These are phyloP conservation scores for Nyctibius grandis DNA, from an alignment of 2,797 vertebrate genomes.

Conservation along the genomic window DNA sequence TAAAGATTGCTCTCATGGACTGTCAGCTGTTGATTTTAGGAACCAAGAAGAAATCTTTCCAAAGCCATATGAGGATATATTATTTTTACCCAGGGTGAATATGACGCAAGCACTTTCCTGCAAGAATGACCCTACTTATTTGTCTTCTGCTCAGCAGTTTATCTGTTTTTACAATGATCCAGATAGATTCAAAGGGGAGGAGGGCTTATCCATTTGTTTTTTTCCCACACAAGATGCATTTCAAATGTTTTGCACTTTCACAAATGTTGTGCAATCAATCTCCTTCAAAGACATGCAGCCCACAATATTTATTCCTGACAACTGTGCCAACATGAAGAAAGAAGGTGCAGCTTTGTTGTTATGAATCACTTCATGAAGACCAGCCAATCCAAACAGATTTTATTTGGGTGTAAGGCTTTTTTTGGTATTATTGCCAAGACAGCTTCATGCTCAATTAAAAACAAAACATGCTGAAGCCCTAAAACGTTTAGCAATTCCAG, in stretches of 20 bases:
- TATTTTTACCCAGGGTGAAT: constrained; percentile 2
- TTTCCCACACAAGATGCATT: constrained; percentile 1
- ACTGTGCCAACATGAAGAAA: background rate
- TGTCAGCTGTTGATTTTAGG: background rate
- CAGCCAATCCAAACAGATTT: constrained; percentile 58
- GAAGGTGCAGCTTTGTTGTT: constrained; percentile 56
- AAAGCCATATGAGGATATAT: background rate
- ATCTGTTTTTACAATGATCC: background rate
- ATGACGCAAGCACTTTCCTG: background rate
- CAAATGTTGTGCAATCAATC: background rate
- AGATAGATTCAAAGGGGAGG: background rate
- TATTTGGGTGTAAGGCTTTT: constrained; percentile 39
- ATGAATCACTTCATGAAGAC: constrained; percentile 31
- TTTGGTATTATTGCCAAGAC: constrained; percentile 30
- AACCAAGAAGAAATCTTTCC: background rate
- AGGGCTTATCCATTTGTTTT: background rate
- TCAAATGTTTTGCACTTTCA: background rate
- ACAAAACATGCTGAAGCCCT: constrained; percentile 25
- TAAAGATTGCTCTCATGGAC: background rate
- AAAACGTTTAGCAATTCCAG: constrained; percentile 40
- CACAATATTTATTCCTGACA: background rate
- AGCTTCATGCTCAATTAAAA: constrained; percentile 52
- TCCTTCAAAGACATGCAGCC: background rate
- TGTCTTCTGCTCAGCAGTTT: constrained; percentile 25
- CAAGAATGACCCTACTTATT: background rate